Evolutionary conservation across 2,888 invertebrate species (phyloP).

Genomic region (Melanostoma scalare): DNA sequence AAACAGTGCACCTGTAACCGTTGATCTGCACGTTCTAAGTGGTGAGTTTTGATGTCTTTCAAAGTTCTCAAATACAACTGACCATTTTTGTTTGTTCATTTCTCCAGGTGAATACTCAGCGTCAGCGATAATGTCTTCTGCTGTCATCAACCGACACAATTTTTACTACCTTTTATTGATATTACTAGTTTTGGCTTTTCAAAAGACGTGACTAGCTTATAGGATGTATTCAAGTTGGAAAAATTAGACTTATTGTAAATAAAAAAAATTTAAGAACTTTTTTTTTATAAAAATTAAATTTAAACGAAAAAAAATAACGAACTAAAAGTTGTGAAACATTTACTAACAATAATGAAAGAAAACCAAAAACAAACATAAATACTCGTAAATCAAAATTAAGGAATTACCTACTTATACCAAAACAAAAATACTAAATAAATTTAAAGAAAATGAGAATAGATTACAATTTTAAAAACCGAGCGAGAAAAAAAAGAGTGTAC

Average conservation of each 20-base stretch:
- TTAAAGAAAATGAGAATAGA: conserved; percentile 26
- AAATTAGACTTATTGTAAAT: conserved; percentile 64
- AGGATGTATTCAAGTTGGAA: conserved; percentile 66
- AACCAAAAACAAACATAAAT: conserved; percentile 18
- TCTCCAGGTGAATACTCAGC: conserved; percentile 82
- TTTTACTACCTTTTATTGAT: conserved; percentile 74
- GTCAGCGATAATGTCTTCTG: conserved; percentile 81
- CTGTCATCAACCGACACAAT: conserved; percentile 70
- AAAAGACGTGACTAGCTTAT: conserved; percentile 78
- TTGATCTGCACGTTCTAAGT: conserved; percentile 94
- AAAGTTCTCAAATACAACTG: conserved; percentile 23
- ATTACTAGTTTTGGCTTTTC: conserved; percentile 75
- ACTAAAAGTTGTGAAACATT: conserved; percentile 61
- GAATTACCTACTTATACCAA: conserved; percentile 34
- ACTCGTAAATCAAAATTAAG: conserved; percentile 60
- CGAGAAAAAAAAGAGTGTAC: conserved; percentile 47
- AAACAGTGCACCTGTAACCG: conserved; percentile 94
- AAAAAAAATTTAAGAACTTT: conserved; percentile 14
- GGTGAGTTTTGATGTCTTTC: conserved; percentile 84
- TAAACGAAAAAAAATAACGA: conserved; percentile 44
- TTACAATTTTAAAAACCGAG: conserved; percentile 20
- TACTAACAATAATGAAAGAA: conserved; percentile 41
- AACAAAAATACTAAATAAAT: conserved; percentile 19
- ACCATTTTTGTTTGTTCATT: conserved; percentile 27
- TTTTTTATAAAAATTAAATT: conserved; percentile 51